phyloP scores from a whole-genome alignment of 2,888 invertebrate genomes.

The Phrixothrix hirtus region DNA sequence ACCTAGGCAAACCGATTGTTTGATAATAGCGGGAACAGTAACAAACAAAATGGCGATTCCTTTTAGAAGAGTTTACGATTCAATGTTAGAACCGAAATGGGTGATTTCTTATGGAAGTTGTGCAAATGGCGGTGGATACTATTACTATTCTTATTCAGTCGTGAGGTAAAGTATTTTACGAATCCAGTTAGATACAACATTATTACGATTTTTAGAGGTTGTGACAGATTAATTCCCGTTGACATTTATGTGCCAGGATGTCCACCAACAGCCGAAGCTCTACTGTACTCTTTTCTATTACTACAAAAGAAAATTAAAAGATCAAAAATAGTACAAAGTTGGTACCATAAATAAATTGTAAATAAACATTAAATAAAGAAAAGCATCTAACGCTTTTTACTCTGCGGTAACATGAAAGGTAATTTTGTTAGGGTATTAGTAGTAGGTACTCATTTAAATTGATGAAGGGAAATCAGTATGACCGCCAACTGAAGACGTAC shows the following conservation, averaged over 20 bases:
- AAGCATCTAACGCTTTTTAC: too few species aligned
- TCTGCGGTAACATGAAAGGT: background rate
- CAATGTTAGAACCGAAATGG: conserved; percentile 70
- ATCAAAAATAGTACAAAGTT: conserved; percentile 61
- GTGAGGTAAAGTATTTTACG: conserved; percentile 50
- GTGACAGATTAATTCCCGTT: conserved; percentile 78
- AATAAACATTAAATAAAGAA: background rate
- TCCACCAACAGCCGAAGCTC: conserved; percentile 92
- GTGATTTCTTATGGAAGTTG: conserved; percentile 79
- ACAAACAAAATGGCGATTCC: conserved; percentile 74
- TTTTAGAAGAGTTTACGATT: conserved; percentile 64
- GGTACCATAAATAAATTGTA: conserved; percentile 45
- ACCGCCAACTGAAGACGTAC: background rate
- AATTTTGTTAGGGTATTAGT: conserved; percentile 10
- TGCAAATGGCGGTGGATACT: conserved; percentile 78
- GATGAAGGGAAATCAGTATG: conserved; percentile 9
- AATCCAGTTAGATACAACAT: background rate
- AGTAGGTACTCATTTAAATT: conserved; percentile 12
- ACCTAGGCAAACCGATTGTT: conserved; percentile 66
- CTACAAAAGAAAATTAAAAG: conserved; percentile 87
- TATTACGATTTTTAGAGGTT: conserved; percentile 59
- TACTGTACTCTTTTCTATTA: conserved; percentile 82
- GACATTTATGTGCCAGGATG: conserved; percentile 94
- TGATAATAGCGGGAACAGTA: conserved; percentile 67
- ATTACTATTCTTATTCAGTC: conserved; percentile 77